Percentiles rank a stretch among this genome's conserved stretches.
phyloP scores from a whole-genome alignment of 2,113 vertebrate species.

The Corythaeola cristata region DNA sequence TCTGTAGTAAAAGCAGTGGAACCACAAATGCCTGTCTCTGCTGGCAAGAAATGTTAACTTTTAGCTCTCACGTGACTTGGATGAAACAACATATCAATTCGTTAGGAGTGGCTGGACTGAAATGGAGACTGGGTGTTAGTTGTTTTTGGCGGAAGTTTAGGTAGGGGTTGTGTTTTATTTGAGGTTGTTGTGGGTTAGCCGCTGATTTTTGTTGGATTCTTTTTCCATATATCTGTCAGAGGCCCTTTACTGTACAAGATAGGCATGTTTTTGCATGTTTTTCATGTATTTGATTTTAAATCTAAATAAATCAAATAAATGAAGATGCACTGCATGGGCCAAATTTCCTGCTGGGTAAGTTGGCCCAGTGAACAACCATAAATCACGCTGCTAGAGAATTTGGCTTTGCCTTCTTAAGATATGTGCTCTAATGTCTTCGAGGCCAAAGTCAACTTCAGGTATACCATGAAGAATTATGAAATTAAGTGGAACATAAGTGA shows the following conservation, averaged over 20 bases:
- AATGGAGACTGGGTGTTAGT: neutral
- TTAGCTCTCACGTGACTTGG: neutral
- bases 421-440: neutral
- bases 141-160: conserved; percentile 39
- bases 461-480: conserved; percentile 19
- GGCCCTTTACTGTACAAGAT: neutral
- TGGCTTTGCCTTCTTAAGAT: neutral
- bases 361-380: neutral
- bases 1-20: neutral
- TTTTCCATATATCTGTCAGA: conserved; percentile 18
- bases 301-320: conserved; percentile 22
- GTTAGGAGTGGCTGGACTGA: neutral
- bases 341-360: neutral
- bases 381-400: neutral
- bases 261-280: neutral
- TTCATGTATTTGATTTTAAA: neutral
- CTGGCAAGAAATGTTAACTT: neutral
- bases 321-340: neutral
- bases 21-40: neutral
- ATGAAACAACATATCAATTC: conserved; percentile 17
- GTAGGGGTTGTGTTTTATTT: conserved; percentile 28
- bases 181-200: conserved; percentile 41
- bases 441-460: conserved; percentile 41
- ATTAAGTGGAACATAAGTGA: neutral
- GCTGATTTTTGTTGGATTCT: conserved; percentile 40